phyloP scores from a whole-genome alignment of 2,888 invertebrate genomes.

The Dendrolimus houi region DNA sequence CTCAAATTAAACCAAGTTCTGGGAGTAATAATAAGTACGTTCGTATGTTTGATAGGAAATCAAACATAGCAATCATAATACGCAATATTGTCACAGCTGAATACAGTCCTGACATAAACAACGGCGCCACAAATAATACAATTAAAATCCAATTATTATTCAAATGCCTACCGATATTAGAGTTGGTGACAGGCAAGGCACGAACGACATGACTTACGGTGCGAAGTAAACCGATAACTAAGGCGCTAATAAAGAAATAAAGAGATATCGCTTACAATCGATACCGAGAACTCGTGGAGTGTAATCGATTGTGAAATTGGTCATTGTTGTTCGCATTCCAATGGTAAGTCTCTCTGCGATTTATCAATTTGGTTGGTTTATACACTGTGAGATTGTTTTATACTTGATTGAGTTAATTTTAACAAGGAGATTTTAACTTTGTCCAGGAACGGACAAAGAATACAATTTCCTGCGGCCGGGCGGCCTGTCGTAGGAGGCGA shows the following conservation, averaged over 20 bases:
- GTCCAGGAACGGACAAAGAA: no score
- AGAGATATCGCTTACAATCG: neutral
- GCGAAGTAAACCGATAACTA: neutral
- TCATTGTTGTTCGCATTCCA: neutral
- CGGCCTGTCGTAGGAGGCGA: no score
- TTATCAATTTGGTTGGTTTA: neutral
- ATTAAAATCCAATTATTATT: neutral
- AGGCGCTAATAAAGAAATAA: neutral
- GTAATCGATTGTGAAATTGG: neutral
- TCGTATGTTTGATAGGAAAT: no score
- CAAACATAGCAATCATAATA: neutral
- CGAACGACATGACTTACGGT: slow-evolving; percentile 6
- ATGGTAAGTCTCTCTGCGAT: neutral
- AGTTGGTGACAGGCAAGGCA: slow-evolving; percentile 1
- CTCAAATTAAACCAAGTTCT: no score
- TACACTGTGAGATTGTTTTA: no score
- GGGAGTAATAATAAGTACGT: no score
- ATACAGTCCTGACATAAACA: neutral
- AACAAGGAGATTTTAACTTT: no score
- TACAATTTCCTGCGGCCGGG: no score
- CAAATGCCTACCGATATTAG: neutral
- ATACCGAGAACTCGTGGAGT: neutral
- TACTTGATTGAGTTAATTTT: no score
- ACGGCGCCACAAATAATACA: neutral
- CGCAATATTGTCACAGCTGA: neutral